Percentiles rank a stretch among this genome's conserved stretches.
These are phyloP conservation scores for Ceriagrion tenellum DNA, from an alignment of 2,888 invertebrate genomes.

Conservation along the genomic window DNA sequence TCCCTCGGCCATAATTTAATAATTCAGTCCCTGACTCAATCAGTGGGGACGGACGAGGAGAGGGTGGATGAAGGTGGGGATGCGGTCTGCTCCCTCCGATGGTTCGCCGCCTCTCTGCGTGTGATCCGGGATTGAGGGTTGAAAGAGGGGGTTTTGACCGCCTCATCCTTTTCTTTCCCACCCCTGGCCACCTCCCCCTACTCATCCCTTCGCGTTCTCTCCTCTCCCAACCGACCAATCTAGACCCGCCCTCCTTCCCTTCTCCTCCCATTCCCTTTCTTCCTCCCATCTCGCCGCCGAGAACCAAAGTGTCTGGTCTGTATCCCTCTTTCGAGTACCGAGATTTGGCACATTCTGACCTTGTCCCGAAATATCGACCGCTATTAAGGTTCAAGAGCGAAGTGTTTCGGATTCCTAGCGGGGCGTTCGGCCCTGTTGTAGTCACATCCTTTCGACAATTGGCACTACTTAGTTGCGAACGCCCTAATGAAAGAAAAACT, in stretches of 20 bases:
- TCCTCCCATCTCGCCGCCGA: background rate
- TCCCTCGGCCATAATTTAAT: background rate
- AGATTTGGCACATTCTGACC: conserved; percentile 2
- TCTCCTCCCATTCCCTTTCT: background rate
- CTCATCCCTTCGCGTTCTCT: background rate
- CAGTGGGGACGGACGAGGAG: background rate
- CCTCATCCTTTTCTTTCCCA: background rate
- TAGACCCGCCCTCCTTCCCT: background rate
- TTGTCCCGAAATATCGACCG: background rate
- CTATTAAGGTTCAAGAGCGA: background rate
- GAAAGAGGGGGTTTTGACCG: background rate
- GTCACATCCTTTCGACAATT: background rate
- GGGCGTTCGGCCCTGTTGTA: background rate
- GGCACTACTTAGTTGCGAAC: too few species aligned
- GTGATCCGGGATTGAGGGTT: background rate
- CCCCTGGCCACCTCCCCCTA: background rate
- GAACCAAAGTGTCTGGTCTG: conserved; percentile 9
- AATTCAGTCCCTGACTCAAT: conserved; percentile 10
- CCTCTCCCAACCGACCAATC: background rate
- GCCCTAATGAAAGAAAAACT: too few species aligned
- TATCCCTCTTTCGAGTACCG: background rate
- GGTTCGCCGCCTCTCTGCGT: background rate
- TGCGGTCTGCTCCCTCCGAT: too few species aligned
- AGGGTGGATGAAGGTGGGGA: too few species aligned
- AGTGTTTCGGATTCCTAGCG: background rate